Evolutionary conservation across 2,113 vertebrate genomes (phyloP).

Genomic region (Paramormyrops kingsleyae): DNA sequence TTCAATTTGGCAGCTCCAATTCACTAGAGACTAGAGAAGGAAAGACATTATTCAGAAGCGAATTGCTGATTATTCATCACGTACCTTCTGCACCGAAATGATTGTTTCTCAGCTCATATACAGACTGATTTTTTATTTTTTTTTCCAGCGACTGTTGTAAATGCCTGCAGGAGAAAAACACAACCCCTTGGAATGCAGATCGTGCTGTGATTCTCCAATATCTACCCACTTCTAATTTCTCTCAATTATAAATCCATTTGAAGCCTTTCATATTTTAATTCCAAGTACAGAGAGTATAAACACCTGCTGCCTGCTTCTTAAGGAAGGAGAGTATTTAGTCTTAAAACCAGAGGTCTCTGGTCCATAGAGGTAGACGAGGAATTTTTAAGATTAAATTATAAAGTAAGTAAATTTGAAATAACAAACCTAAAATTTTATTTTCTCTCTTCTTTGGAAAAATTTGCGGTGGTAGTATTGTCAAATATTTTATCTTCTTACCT

Average conservation of each 20-base stretch:
- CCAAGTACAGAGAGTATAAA: constrained; percentile 15
- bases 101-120: not conserved
- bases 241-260: constrained; percentile 36
- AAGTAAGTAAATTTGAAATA: not conserved
- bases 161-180: constrained; percentile 1
- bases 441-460: not conserved
- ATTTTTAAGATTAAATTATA: not conserved
- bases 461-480: not conserved
- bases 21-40: not conserved
- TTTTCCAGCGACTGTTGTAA: constrained; percentile 6
- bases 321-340: constrained; percentile 20
- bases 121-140: constrained; percentile 3
- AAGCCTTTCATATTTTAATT: constrained; percentile 19
- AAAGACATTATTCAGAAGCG: not conserved
- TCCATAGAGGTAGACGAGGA: not conserved
- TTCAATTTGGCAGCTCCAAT: too few relatives aligned
- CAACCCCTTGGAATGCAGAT: constrained; percentile 34
- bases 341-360: constrained; percentile 22
- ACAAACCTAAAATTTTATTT: not conserved
- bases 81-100: not conserved
- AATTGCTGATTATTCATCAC: not conserved
- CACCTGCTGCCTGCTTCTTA: constrained; percentile 20
- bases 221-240: constrained; percentile 38
- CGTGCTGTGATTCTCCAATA: constrained; percentile 28
- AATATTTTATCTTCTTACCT: not conserved